Conservation (phyloP, 1,140 invertebrate species). For the Sitophilus oryzae region DNA sequence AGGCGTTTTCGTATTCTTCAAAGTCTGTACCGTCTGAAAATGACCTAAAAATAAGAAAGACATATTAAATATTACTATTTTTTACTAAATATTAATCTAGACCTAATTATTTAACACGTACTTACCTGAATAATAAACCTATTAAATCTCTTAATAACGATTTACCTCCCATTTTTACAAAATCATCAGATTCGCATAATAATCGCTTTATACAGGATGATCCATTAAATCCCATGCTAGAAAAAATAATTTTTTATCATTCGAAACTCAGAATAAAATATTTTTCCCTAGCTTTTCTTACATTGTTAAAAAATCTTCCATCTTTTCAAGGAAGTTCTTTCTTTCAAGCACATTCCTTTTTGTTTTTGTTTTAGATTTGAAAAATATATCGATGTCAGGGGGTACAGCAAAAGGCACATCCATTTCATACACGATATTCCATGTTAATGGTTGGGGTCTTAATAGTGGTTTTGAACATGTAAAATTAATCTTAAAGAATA, state of each 20-base stretch:
- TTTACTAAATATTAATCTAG: too few relatives aligned
- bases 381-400: slow-evolving; percentile 23
- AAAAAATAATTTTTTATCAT: slow-evolving; percentile 4
- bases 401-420: slow-evolving; percentile 35
- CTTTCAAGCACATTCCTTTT: slow-evolving; percentile 24
- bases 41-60: background rate
- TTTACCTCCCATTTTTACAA: slow-evolving; percentile 52
- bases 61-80: too few relatives aligned
- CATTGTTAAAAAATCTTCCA: slow-evolving; percentile 18
- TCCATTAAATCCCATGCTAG: slow-evolving; percentile 58
- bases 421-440: slow-evolving; percentile 31
- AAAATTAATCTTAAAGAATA: slow-evolving; percentile 30
- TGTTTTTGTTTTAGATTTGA: slow-evolving; percentile 15
- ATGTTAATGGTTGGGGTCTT: slow-evolving; percentile 29
- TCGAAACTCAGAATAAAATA: background rate
- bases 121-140: slow-evolving; percentile 58
- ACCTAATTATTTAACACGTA: too few relatives aligned
- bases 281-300: slow-evolving; percentile 7
- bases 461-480: slow-evolving; percentile 31
- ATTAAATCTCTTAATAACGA: slow-evolving; percentile 63
- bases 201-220: slow-evolving; percentile 58
- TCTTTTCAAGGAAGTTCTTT: slow-evolving; percentile 18
- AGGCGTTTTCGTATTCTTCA: background rate
- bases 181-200: slow-evolving; percentile 58
- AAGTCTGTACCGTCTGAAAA: background rate